Evolutionary conservation across 2,797 vertebrate species (phyloP).

Genomic region (Gambusia yucatana): DNA sequence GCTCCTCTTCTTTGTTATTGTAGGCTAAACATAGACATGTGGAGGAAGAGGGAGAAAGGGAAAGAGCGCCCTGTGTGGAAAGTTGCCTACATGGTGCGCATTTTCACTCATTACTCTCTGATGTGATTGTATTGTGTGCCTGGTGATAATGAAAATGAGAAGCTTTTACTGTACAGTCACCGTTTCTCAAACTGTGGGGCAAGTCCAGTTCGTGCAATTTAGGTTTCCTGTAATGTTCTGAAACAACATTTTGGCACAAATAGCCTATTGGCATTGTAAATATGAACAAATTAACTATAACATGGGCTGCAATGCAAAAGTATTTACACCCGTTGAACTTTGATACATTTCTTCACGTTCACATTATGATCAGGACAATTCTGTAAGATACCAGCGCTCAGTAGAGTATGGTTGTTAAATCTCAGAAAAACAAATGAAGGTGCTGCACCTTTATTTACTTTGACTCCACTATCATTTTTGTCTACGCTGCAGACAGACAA

Average conservation of each 20-base stretch:
- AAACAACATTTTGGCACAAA: background rate
- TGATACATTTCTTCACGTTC: background rate
- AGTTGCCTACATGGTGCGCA: slow-evolving; percentile 9
- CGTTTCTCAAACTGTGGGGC: background rate
- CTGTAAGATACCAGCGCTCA: no score
- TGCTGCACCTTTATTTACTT: slow-evolving; percentile 1
- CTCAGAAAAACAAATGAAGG: background rate
- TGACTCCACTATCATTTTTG: background rate
- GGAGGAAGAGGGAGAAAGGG: slow-evolving; percentile 31
- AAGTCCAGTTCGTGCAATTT: background rate
- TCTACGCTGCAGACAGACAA: background rate
- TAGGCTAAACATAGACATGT: slow-evolving; percentile 38
- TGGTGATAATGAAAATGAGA: background rate
- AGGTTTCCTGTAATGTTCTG: background rate
- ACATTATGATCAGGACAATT: background rate
- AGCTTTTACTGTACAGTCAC: background rate
- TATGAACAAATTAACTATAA: background rate
- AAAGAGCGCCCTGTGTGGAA: slow-evolving; percentile 32
- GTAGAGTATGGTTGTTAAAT: background rate
- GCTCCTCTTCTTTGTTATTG: slow-evolving; percentile 35
- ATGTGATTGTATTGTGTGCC: background rate
- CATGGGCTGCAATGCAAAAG: background rate
- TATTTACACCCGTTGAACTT: background rate
- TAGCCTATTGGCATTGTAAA: background rate
- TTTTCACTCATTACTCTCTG: slow-evolving; percentile 1